Base-by-base conservation (phyloP, 2,113 vertebrate species). In the Rhea pennata region DNA sequence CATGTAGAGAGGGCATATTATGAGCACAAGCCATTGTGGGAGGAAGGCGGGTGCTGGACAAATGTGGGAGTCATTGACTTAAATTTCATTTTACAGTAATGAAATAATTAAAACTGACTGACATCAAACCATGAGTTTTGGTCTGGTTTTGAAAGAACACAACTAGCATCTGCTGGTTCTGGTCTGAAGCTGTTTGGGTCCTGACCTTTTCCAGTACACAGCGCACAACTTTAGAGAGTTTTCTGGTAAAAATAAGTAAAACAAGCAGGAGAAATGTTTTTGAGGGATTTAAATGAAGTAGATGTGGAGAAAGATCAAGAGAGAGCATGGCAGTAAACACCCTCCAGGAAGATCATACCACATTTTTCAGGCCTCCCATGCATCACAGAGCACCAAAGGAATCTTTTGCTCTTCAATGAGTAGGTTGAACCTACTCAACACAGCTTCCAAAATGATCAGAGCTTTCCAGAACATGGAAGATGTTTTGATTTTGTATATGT, bases 231-330 rank as follows among this genome's bases (percentile, higher is more conserved):
- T 80, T 65, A 50, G 46, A 92, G 88, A 89, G 21, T 62, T 84
- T 92, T 59, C 40, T 82, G 83, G 61, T 90, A 61, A 94, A 92
- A 90, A 95, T 69, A 84, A 94, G 91, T 39, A 48, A 82, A 93
- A 51, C 22, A 78, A 64, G 53, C 77, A 87, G 74, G 62, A 58
- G 1, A 90, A 64, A 74, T 64, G 42, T 59, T 56, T 64, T 56
- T 39, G 22, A 76, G 58, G 72, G 53, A 4, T n/a, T 59, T 71
- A 76, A 87, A 71, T 44, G 59, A 93, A 10, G 36, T 80, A n/a
- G 29, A 73, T 80, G 27, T 27, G 46, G 93, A 96, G 81, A 90
- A 85, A 92, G 26, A 88, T 39, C 27, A 50, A 83, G 59, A 95
- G 59, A 82, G 14, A 73, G 71, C 0, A 0, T 59, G 77, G 62